Evolutionary conservation across 2,888 invertebrate genomes (phyloP), one percentile per base, ranked within the genome.

Genomic region (Syrista parreyssii): DNA sequence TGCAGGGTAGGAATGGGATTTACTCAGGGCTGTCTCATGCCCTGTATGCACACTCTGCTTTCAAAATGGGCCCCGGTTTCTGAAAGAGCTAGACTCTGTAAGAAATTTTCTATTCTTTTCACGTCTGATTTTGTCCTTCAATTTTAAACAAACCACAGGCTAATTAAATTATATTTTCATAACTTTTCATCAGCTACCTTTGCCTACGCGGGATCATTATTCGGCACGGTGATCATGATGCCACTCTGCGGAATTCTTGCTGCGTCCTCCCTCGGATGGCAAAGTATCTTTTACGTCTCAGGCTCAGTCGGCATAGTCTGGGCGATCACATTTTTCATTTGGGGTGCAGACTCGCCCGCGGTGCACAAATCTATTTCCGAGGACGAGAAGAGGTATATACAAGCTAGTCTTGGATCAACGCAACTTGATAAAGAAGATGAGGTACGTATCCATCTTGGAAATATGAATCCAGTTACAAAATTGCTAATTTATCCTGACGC

Each of bases 1-100:
- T 93, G 95, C 79, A 93, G 98, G 76, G 93, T 96, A 0, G 86
- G 95, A 0, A 95, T 96, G 90, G 97, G 98, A 0, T 92, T 97
- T 6, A 93, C 94, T 1, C 96, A 97, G 89, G 95, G 95, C 1
- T 94, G 95, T 82, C 93, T 96, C 30, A 95, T 94, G 87, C 96
- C 96, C 0, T 93, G 94, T 77, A 93, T 94, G 75, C 96, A 96
- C 84, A 95, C 95, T 11, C 92, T 96, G 23, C 90, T 96, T 76
- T 94, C 96, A n/a, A 96, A 95, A 89, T 97, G 97, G 97, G 94
- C 92, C 1, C 94, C 94, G 0, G 86, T 93, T 0, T 89, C 92
- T 40, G 94, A 94, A 84, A 92, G 94, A 81, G 92, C 93, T 72
- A 87, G 93, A 79, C 84, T 94, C 9, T 92, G 93, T 82, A 77